Conservation (phyloP, 2,888 invertebrate species). For the Orthosia gracilis region DNA sequence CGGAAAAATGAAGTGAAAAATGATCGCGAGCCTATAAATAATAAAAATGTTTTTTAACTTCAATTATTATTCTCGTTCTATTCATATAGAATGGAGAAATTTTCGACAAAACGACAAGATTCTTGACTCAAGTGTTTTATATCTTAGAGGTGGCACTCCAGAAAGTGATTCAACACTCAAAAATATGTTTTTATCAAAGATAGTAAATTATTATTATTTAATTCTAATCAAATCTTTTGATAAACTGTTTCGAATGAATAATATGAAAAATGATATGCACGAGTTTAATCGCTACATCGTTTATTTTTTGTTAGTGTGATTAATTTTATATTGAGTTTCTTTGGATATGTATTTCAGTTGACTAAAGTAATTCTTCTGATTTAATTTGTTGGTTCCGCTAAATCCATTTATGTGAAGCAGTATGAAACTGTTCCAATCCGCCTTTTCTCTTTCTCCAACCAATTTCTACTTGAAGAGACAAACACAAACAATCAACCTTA, state of each 20-base stretch:
- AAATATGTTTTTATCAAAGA: slow-evolving; percentile 33
- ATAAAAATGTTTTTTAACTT: too few species aligned
- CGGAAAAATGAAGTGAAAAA: too few species aligned
- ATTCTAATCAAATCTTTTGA: not conserved
- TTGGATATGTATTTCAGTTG: too few species aligned
- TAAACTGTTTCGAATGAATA: not conserved
- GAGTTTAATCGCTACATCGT: not conserved
- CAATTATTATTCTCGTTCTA: too few species aligned
- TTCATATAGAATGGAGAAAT: not conserved
- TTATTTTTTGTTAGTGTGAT: not conserved
- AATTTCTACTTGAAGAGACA: not conserved
- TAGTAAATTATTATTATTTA: not conserved
- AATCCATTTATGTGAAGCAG: too few species aligned
- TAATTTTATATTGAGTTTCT: not conserved
- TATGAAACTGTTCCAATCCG: too few species aligned
- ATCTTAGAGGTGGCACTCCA: slow-evolving; percentile 9
- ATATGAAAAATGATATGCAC: not conserved
- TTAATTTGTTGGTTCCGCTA: not conserved
- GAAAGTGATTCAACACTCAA: slow-evolving; percentile 13
- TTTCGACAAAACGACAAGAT: not conserved
- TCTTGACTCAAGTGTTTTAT: slow-evolving; percentile 14
- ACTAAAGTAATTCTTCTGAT: too few species aligned
- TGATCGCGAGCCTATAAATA: too few species aligned
- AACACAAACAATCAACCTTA: slow-evolving; percentile 7
- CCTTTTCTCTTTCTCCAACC: not conserved